These are phyloP conservation scores for Pristionchus pacificus DNA, from an alignment of 1,140 invertebrate genomes.

Conservation along the genomic window DNA sequence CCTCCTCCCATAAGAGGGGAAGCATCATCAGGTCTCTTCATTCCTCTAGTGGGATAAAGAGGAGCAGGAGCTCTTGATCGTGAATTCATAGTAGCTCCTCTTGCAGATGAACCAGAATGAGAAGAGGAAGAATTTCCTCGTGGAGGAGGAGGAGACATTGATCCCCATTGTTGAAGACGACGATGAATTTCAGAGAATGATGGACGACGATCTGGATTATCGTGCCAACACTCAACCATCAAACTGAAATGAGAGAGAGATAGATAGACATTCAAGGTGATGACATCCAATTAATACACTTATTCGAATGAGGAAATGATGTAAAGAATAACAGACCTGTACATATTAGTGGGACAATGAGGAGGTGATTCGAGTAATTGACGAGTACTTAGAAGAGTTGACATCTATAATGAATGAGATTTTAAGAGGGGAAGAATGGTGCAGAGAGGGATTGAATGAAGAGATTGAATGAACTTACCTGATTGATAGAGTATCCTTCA, in stretches of 20 bases:
- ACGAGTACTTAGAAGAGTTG: constrained; percentile 70
- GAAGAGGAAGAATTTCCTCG: neutral
- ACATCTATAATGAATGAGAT: neutral
- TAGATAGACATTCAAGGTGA: neutral
- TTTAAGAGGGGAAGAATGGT: neutral
- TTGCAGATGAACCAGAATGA: neutral
- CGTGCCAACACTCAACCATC: constrained; percentile 97
- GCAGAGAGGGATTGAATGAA: too few relatives aligned
- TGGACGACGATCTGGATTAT: constrained; percentile 80
- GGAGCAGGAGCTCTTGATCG: neutral
- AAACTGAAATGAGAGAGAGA: constrained; percentile 67
- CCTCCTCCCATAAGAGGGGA: neutral
- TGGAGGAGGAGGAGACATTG: constrained; percentile 32
- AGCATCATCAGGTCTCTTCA: neutral
- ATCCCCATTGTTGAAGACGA: constrained; percentile 69
- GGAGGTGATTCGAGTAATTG: constrained; percentile 88
- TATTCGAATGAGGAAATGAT: constrained; percentile 11
- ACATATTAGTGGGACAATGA: constrained; percentile 79
- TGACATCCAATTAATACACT: neutral
- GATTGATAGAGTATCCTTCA: constrained; percentile 89
- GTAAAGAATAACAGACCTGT: constrained; percentile 16
- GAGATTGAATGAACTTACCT: constrained; percentile 82
- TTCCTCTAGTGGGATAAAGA: neutral
- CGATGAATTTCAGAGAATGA: constrained; percentile 71
- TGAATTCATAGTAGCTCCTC: neutral